Conservation (phyloP, 2,797 vertebrate genomes). For the Remorina albescens region DNA sequence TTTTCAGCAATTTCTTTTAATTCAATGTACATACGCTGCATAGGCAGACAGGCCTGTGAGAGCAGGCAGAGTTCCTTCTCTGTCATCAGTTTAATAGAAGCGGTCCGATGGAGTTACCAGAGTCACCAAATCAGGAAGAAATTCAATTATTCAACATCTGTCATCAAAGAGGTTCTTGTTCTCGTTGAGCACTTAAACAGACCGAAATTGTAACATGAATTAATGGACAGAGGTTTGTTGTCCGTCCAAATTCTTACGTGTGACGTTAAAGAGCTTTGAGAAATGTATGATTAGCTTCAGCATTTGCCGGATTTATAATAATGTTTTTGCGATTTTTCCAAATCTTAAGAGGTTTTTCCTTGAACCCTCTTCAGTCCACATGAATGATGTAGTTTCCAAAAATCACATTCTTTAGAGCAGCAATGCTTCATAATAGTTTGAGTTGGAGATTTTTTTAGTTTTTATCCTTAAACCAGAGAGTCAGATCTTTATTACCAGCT, state of each 20-base stretch:
- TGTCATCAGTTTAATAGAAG: constrained; percentile 59
- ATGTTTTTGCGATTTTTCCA: constrained; percentile 17
- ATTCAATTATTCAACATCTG: constrained; percentile 62
- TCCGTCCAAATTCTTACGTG: constrained; percentile 25
- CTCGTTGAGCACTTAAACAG: constrained; percentile 49
- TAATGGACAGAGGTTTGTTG: constrained; percentile 27
- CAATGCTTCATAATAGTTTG: too few relatives aligned
- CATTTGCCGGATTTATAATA: constrained; percentile 24
- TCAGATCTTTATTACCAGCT: too few relatives aligned
- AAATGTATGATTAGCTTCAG: constrained; percentile 16
- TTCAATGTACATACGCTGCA: constrained; percentile 43
- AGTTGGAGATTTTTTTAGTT: too few relatives aligned
- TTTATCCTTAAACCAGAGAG: too few relatives aligned
- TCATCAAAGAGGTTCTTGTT: constrained; percentile 44
- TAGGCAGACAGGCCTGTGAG: constrained; percentile 34
- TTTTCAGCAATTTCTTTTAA: constrained; percentile 60
- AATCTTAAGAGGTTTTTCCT: background rate
- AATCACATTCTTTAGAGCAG: too few relatives aligned
- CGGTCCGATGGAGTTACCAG: constrained; percentile 63
- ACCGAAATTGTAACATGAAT: constrained; percentile 39
- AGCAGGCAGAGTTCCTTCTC: constrained; percentile 45
- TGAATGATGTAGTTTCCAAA: too few relatives aligned
- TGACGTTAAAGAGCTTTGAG: constrained; percentile 11
- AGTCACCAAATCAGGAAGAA: constrained; percentile 58
- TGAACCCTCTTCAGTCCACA: background rate